Percentiles rank a stretch among this genome's conserved stretches.
phyloP scores from a whole-genome alignment of 2,888 invertebrate genomes.

The Diarsia dahlii region DNA sequence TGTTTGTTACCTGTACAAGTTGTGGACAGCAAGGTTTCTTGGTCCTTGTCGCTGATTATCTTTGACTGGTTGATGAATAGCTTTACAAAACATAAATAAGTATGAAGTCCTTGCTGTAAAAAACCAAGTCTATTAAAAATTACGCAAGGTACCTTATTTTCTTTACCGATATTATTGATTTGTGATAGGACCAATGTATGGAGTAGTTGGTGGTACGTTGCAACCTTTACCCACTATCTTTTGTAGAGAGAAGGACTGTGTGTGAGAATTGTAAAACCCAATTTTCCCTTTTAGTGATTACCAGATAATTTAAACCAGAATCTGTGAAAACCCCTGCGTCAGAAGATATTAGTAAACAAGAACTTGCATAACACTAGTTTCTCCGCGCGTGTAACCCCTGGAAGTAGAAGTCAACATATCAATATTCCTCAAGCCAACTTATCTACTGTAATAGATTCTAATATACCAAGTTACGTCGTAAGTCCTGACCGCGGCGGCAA shows the following conservation, averaged over 20 bases:
- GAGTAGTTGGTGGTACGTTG: neutral
- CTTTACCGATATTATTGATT: neutral
- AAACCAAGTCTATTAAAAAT: neutral
- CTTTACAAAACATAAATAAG: neutral
- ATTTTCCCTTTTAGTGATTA: neutral
- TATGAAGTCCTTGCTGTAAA: conserved; percentile 2
- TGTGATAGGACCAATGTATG: neutral
- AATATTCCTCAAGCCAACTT: conserved; percentile 29
- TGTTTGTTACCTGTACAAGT: neutral
- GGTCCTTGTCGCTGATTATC: conserved; percentile 14
- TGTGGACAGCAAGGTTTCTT: conserved; percentile 15
- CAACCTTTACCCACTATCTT: neutral
- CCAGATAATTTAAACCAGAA: neutral
- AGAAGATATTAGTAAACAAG: neutral
- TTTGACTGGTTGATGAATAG: conserved; percentile 15
- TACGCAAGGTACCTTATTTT: neutral
- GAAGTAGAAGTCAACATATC: conserved; percentile 16
- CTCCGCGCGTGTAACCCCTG: neutral
- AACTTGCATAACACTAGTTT: neutral
- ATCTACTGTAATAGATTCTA: conserved; percentile 37
- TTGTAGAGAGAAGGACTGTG: no score
- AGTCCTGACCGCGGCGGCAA: conserved; percentile 44
- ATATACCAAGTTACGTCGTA: conserved; percentile 37
- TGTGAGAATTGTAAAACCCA: neutral
- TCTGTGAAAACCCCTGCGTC: neutral